These are phyloP conservation scores for Spizella passerina DNA, from an alignment of 2,797 vertebrate genomes.

Conservation along the genomic window DNA sequence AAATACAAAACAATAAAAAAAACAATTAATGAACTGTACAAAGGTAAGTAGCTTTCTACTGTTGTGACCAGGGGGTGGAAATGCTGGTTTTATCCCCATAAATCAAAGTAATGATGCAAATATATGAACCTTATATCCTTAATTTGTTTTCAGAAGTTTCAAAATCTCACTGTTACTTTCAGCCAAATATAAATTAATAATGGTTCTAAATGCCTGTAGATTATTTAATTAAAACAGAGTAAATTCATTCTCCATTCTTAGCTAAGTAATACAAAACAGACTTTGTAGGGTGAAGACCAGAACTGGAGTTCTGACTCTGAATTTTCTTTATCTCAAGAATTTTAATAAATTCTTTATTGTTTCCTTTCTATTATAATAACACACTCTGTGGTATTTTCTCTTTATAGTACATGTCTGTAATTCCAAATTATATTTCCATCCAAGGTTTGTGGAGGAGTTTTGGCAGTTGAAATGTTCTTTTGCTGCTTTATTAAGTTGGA, in stretches of 20 bases:
- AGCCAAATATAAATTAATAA: not conserved
- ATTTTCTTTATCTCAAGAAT: not conserved
- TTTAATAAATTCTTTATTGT: not conserved
- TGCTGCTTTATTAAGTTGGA: not conserved
- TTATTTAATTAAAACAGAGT: conserved; percentile 2
- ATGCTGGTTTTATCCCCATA: not conserved
- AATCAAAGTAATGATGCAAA: not conserved
- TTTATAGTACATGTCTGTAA: not conserved
- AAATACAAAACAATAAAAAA: not conserved
- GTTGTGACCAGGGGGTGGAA: not conserved
- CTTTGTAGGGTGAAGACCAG: not conserved
- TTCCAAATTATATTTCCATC: not conserved
- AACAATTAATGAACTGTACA: not conserved
- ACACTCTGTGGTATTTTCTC: not conserved
- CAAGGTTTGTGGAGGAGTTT: not conserved
- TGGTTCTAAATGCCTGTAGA: not conserved
- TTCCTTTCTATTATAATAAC: not conserved
- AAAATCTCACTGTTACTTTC: not conserved
- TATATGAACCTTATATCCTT: not conserved
- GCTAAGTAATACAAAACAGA: not conserved
- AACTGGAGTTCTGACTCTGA: not conserved
- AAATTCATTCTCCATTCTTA: not conserved
- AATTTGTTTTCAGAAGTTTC: conserved; percentile 5
- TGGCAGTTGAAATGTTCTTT: not conserved
- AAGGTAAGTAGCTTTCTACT: not conserved